Base-by-base conservation (phyloP, 2,888 invertebrate species). In the Crematogaster levior region DNA sequence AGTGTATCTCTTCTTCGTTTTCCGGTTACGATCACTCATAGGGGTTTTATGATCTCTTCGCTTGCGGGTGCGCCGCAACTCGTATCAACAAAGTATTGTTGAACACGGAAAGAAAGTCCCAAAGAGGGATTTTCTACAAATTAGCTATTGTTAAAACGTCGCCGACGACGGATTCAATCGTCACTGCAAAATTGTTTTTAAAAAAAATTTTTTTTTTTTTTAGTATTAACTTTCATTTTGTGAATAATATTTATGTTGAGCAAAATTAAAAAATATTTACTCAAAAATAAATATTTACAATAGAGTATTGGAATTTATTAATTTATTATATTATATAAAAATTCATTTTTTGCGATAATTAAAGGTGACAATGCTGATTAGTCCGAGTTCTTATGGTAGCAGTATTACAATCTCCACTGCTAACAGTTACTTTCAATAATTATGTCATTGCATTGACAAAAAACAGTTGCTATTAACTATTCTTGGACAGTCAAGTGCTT, bases 11-110 rank as follows among this genome's bases (percentile, higher is more conserved):
- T 74, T 84, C 77, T 86, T 85, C 84, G 88, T 85, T 89, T 88
- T 89, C 89, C 86, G 82, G 74, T 89, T 89, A 89, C 89, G 85
- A 88, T 86, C 89, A 61, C 85, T 89, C 86, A 85, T 86, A 66
- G 80, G 85, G 88, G 82, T 83, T 89, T 89, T 88, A 89, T 85
- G 85, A 85, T 85, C 86, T 85, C 87, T 82, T 84, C 82, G 88
- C 89, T 86, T 66, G 53, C 60, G 84, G 88, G 83, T 84, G 81
- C 58, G 65, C 73, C 70, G 24, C 70, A 48, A 43, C 61, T 77
- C 81, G 43, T 83, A 84, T 84, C 84, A 81, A 79, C 58, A 12
- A 43, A 37, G 75, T 68, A 82, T 79, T 65, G 79, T 66, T 66
- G 66, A 65, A 34, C 58, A 34, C 48, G 77, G 18, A 48, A 73